Conservation (phyloP, 2,888 invertebrate species). For the Pandemis cinnamomeana region DNA sequence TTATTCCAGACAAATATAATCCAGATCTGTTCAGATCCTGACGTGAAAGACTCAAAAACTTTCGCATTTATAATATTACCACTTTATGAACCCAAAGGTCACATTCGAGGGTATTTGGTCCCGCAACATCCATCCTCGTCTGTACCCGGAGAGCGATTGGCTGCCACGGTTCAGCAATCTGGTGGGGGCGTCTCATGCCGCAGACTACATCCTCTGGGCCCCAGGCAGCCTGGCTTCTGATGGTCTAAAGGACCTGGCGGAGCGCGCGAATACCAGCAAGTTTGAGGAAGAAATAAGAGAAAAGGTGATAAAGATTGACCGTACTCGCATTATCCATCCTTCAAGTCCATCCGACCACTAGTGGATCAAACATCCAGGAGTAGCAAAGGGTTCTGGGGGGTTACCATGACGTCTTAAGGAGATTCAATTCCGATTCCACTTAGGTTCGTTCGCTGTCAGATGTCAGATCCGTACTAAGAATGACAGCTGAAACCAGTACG, state of each 20-base stretch:
- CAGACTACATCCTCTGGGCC: conserved; percentile 68
- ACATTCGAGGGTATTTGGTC: conserved; percentile 77
- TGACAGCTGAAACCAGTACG: too few species aligned
- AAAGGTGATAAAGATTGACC: conserved; percentile 56
- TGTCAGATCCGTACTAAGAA: too few species aligned
- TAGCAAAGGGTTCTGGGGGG: too few species aligned
- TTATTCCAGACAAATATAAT: too few species aligned
- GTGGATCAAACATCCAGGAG: background rate
- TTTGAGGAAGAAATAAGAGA: conserved; percentile 72
- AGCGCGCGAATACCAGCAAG: conserved; percentile 70
- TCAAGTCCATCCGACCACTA: too few species aligned
- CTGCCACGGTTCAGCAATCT: conserved; percentile 71
- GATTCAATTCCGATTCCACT: too few species aligned
- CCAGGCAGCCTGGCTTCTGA: conserved; percentile 69
- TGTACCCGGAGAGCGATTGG: conserved; percentile 77
- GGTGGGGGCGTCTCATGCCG: conserved; percentile 72
- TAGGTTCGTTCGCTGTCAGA: too few species aligned
- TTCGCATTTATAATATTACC: too few species aligned
- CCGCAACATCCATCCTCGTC: conserved; percentile 70
- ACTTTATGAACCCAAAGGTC: conserved; percentile 51
- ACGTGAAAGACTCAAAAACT: too few species aligned
- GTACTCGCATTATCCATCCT: too few species aligned
- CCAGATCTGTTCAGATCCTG: too few species aligned
- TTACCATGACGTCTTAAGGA: too few species aligned
- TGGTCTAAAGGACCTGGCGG: conserved; percentile 70